Base-by-base conservation (phyloP, 30 jellyfish, hydroid and myxozoan species). In the Turritopsis dohrnii region DNA sequence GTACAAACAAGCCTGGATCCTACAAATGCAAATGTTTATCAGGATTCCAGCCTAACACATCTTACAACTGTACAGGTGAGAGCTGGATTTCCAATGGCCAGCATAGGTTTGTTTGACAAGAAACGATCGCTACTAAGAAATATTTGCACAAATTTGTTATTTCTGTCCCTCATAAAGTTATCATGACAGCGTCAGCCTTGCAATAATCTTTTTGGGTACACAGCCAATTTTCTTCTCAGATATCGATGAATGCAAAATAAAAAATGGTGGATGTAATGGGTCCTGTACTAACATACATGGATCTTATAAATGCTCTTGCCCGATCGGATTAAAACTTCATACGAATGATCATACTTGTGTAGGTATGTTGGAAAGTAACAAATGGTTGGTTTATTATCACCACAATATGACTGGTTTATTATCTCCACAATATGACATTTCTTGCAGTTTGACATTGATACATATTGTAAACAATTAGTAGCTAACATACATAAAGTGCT, bases 1-100 rank as follows among this genome's bases (percentile, higher is more conserved):
- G 94, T 65, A 73, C 88, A 16, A 86, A 86, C 82, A 28, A 66
- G 28, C 86, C 82, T 72, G 94, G 94, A 17, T 31, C 88, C 18
- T 86, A 5, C 83, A 73, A 25, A 54, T 86, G 94, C 52, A 81
- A 79, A 81, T 86, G 94, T 81, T 20, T 52, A 54, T 65, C 85
- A 3, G 94, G 94, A 4, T 86, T 53, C 41, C 21, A 41, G 13
- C 60, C 60, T 1, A 41, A 3, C 60, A 41, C 60, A 13, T 41
- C 60, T 41, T 41, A 3, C 13, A 41, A 41, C 5, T 41, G 60
- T 41, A 13, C 60, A 41, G 60, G 60, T 41, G 60, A 3, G 60
- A 41, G n/a, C n/a, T n/a, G n/a, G n/a, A n/a, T n/a, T n/a, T n/a
- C n/a, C n/a, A n/a, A n/a, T n/a, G n/a, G n/a, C n/a, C n/a, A n/a